Percentiles rank a stretch among this genome's conserved stretches.
These are phyloP conservation scores for Anomalospiza imberbis DNA, from an alignment of 2,797 vertebrate genomes.

Conservation along the genomic window DNA sequence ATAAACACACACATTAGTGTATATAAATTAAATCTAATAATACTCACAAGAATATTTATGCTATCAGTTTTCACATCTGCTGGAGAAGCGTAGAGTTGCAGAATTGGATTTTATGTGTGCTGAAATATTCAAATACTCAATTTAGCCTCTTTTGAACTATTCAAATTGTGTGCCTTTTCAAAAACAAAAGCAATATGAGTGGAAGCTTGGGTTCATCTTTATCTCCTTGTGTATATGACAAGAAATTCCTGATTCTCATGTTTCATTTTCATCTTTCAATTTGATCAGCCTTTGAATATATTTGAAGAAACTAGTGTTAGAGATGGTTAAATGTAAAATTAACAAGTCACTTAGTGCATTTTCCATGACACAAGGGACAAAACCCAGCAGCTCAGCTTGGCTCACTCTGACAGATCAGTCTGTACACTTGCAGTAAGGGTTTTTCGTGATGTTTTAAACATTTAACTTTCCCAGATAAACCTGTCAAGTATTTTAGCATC, in stretches of 20 bases:
- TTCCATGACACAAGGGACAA: neutral
- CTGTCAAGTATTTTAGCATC: neutral
- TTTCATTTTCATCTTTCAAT: neutral
- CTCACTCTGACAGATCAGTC: neutral
- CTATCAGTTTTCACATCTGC: neutral
- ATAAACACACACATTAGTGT: neutral
- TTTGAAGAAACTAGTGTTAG: neutral
- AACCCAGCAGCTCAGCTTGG: neutral
- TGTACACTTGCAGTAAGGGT: neutral
- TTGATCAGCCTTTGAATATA: neutral
- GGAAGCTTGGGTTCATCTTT: neutral
- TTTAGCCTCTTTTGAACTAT: neutral
- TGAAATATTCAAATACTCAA: neutral
- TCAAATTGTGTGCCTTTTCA: slow-evolving; percentile 1
- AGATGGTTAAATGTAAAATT: neutral
- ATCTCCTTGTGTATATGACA: neutral
- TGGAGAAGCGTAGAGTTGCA: neutral
- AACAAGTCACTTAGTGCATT: neutral
- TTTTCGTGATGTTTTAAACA: neutral
- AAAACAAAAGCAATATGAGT: neutral
- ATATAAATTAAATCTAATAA: neutral
- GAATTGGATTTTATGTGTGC: neutral
- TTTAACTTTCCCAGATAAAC: neutral
- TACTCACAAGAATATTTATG: neutral
- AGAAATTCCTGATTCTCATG: neutral